Evolutionary conservation across 2,113 vertebrate species (phyloP).

Genomic region (Tylochromis polylepis): DNA sequence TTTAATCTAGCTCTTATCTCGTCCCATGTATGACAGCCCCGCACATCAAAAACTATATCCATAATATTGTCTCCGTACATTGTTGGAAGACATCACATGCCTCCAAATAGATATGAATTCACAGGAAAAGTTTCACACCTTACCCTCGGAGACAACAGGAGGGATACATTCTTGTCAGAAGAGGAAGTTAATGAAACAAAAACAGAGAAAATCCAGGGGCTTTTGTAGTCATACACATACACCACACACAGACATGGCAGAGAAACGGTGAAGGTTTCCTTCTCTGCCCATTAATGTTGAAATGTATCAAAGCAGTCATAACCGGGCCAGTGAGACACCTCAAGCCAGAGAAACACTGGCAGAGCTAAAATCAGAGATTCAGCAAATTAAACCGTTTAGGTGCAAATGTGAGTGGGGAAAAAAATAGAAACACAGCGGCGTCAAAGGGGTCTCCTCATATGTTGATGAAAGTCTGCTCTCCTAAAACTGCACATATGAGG

Average conservation of each 20-base stretch:
- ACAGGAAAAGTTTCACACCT: slow-evolving; percentile 67
- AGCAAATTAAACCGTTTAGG: background rate
- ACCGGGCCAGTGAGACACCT: slow-evolving; percentile 3
- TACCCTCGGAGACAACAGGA: slow-evolving; percentile 51
- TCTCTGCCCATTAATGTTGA: slow-evolving; percentile 29
- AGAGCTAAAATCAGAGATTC: slow-evolving; percentile 19
- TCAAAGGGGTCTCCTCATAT: slow-evolving; percentile 15
- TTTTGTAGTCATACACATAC: slow-evolving; percentile 41
- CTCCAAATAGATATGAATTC: background rate
- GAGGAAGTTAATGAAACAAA: slow-evolving; percentile 77
- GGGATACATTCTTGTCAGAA: slow-evolving; percentile 73
- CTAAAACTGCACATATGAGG: slow-evolving; percentile 63
- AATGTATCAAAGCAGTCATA: slow-evolving; percentile 51
- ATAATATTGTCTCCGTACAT: background rate
- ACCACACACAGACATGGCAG: background rate
- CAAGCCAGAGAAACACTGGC: background rate
- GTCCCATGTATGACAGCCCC: background rate
- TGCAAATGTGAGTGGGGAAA: background rate
- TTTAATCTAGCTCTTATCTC: slow-evolving; percentile 29
- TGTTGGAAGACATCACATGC: background rate
- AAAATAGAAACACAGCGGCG: slow-evolving; percentile 8
- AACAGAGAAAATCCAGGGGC: slow-evolving; percentile 74
- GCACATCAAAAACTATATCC: background rate
- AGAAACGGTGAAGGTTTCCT: slow-evolving; percentile 21
- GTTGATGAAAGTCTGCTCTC: slow-evolving; percentile 52